Evolutionary conservation across 2,113 vertebrate genomes (phyloP), one percentile per base, ranked within the genome.

Genomic region (Corythoichthys haematopterus): DNA sequence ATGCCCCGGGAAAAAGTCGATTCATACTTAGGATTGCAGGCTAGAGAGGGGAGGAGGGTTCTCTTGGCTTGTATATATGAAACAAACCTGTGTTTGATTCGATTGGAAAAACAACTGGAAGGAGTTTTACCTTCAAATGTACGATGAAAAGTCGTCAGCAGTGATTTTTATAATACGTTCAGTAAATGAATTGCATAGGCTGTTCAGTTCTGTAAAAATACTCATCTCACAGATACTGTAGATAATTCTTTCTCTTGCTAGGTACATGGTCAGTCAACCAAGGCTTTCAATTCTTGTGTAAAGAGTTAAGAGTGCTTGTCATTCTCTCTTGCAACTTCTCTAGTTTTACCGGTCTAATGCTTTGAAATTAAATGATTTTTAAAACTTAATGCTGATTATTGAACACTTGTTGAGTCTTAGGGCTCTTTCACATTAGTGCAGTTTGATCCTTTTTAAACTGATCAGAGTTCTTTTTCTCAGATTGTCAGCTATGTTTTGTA

Each of bases 1-100:
- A 84, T 85, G 89, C 88, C 91, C 86, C 89, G 89, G 92, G 89
- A 37, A 89, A 91, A 93, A 88, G 87, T 82, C 77, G 75, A 82
- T 87, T 81, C 72, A 81, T 81, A 79, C 65, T 88, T 81, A 69
- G 72, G 71, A 87, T 81, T 86, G 82, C 11, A 16, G 11, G 40
- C 9, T 43, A 36, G 33, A 10, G 0, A 20, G 10, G 1, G 33
- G 11, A 4, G 3, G 11, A 68, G 68, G 66, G 76, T 77, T 72
- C 69, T 76, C 62, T 76, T 57, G 71, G 79, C 76, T 66, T 67
- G 72, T 52, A 66, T 79, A 84, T 70, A 73, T 81, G 75, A 86
- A 79, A 75, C 76, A 85, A 85, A 83, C 66, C 62, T 65, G 75
- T 77, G 73, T 84, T 85, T 74, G 79, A 85, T 82, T 63, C 45